phyloP scores from a whole-genome alignment of 2,113 vertebrate species.

The Brachypodius melanocephalos region DNA sequence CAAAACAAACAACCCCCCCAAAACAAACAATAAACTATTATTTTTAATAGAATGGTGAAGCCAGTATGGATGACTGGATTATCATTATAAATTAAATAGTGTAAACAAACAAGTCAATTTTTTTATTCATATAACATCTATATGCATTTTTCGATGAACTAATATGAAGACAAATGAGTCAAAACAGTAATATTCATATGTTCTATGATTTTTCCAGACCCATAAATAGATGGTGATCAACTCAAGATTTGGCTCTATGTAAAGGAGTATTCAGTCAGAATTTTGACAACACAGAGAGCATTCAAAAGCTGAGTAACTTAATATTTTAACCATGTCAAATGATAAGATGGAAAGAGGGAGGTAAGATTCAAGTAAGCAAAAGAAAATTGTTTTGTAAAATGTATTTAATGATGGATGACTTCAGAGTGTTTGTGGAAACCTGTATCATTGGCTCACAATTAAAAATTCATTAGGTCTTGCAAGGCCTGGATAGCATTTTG shows the following conservation, averaged over 20 bases:
- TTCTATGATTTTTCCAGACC: background rate
- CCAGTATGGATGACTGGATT: background rate
- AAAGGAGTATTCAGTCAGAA: slow-evolving; percentile 15
- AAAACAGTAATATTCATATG: background rate
- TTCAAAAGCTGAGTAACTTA: background rate
- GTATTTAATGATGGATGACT: slow-evolving; percentile 38
- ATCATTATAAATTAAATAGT: background rate
- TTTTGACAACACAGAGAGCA: background rate
- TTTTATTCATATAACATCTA: background rate
- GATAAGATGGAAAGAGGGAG: background rate
- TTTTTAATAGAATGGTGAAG: background rate
- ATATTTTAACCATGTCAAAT: slow-evolving; percentile 23
- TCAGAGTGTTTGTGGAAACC: slow-evolving; percentile 25
- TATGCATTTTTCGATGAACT: slow-evolving; percentile 24
- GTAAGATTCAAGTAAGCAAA: slow-evolving; percentile 13
- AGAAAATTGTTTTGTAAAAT: slow-evolving; percentile 30
- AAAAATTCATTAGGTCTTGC: slow-evolving; percentile 68
- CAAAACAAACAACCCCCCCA: background rate
- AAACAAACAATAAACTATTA: background rate
- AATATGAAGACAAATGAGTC: background rate
- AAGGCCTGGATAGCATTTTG: slow-evolving; percentile 52
- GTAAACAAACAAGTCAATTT: background rate
- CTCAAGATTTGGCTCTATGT: slow-evolving; percentile 7
- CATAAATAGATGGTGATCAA: background rate
- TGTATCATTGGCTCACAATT: slow-evolving; percentile 45